Evolutionary conservation across 1,140 invertebrate genomes (phyloP), one percentile per base, ranked within the genome.

Genomic region (Paracyclopina nana): DNA sequence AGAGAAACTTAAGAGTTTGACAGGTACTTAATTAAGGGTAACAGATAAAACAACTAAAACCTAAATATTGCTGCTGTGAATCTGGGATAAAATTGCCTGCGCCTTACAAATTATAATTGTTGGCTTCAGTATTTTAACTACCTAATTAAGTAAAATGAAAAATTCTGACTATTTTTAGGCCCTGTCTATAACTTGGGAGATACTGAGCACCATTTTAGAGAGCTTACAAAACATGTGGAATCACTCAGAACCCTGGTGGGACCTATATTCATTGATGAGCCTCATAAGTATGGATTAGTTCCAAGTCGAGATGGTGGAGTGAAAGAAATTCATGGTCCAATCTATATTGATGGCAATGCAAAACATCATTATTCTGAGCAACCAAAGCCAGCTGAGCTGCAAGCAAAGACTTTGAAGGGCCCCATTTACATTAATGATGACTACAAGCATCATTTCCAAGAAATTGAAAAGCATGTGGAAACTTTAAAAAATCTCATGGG

Each of bases 381-480:
- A 11, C 30, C 42, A 22, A 52, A 46, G 8, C 38, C 42, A 4
- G 50, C 43, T 3, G 45, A 48, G 12, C 12, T 14, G 6, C 22
- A n/a, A n/a, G 11, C 43, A 12, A 48, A 52, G 24, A 46, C 40
- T 8, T 22, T 52, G n/a, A 18, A 44, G 12, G 50, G 50, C 9
- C 50, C 50, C 5, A 25, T 52, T 8, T 52, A 52, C 14, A 24
- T 38, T 18, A 46, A 42, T 29, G 50, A 52, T 25, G 34, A 52
- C 11, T 24, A 52, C 38, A 52, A 52, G 26, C 50, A 52, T 26
- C 50, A 52, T 22, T 52, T 44, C 27, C n/a, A 44, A 6, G 50
- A 24, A 18, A 52, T 52, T 52, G 30, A 52, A 45, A 43, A 43
- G 24, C 50, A 52, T 27, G 14, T 52, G 1, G 50, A 52, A 9